Evolutionary conservation across 2,113 vertebrate genomes (phyloP), one percentile per base, ranked within the genome.

Genomic region (Lepisosteus oculatus): DNA sequence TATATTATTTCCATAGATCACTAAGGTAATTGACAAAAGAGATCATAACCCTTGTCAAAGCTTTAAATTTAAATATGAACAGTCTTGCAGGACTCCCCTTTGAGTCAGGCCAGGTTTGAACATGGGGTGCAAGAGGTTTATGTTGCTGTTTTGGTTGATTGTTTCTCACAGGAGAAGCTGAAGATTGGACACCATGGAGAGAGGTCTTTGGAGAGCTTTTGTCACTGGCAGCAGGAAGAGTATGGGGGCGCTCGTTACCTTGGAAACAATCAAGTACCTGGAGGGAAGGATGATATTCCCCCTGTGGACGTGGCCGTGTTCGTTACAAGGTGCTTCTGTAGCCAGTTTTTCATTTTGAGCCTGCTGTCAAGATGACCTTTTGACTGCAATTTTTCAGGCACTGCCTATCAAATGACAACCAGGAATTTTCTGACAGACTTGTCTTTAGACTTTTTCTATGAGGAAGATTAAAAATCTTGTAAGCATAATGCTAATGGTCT

Each of bases 151-250:
- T 6, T 15, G 17, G 17, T 8, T 43, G 43, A 67, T 3, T 78
- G 11, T 76, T 13, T 76, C 77, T 51, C 59, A 17, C 73, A 99
- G 97, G 91, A 91, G 0, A 95, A 90, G 72, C 77, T 99, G 42
- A 93, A 92, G 71, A 96, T 99, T 0, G 91, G 97, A 3, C 96
- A 98, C 76, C 95, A 98, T 44, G 96, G 97, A 14, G 96, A 99
- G 76, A 89, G 94, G 69, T 95, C 95, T 70, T 79, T 99, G 90
- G 93, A 98, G 86, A 99, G 95, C 79, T 99, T 99, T 85, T 99
- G 97, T 70, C 93, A 95, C 3, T 99, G 97, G 97, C 97, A 99
- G 86, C 92, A 98, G 66, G 93, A 93, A 74, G 97, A 99, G 79
- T 96, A 95, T 0, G 93, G 95, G 41, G 90, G 93, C 0, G 82